Evolutionary conservation across 2,888 invertebrate species (phyloP), one percentile per base, ranked within the genome.

Genomic region (Drosophila aldrichi): DNA sequence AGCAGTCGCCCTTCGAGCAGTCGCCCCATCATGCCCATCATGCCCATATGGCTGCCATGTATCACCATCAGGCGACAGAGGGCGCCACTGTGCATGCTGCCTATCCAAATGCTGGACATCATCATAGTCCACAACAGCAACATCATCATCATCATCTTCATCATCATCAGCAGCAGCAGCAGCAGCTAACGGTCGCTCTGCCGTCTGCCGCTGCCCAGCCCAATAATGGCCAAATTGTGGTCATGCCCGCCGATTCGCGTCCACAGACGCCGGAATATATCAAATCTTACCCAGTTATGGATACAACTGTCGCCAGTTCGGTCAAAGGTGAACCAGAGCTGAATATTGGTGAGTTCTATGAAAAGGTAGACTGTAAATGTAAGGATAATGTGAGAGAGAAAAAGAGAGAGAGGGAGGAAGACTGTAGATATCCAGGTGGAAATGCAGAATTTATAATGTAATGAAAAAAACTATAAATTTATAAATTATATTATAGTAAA

Each of bases 261-360:
- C 93, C 93, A 9, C 92, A 92, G 70, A 93, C 93, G 1, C 93
- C 93, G 74, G 93, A 93, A 62, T 93, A 93, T 71, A 92, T 92
- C 20, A 92, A 92, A 83, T 92, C 92, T 34, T 93, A 92, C 90
- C 93, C 93, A 64, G 93, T 93, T 68, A 93, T 93, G 93, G 93
- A 93, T 90, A 92, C 92, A 67, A 93, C 93, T 67, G 93, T 93
- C 67, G 93, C 93, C 68, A 93, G 93, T 78, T 93, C 93, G 62
- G 87, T 92, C 20, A 93, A 93, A 74, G 93, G 93, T 3, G 93
- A 93, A 70, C 93, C 93, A 3, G 93, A 93, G 74, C 83, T 93
- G 9, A 93, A 93, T 83, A 93, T 93, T 81, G 93, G 93, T 93
- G 88, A 90, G 89, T 83, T 20, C 10, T 2, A 9, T n/a, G 40